A percentile compares a stretch with the other conserved stretches of the same genome.
phyloP scores from a whole-genome alignment of 2,888 invertebrate genomes.

The Agonopterix heracliana region DNA sequence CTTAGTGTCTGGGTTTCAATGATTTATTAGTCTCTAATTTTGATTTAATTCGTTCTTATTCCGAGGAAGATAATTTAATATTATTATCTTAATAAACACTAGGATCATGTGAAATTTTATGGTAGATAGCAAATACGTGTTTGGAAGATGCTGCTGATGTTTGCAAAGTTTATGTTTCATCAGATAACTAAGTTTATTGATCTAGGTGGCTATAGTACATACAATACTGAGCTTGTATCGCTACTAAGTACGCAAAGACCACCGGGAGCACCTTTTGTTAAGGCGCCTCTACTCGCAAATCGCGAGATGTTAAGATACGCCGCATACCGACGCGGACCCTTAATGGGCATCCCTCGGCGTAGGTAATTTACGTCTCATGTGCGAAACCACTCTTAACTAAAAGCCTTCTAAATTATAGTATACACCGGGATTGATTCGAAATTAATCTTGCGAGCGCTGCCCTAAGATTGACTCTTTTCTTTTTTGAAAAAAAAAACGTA shows the following conservation, averaged over 20 bases:
- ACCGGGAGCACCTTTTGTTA: conserved; percentile 65
- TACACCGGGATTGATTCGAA: conserved; percentile 65
- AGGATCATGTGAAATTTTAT: conserved; percentile 10
- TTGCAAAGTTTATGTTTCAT: too few species aligned
- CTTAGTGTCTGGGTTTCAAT: conserved; percentile 42
- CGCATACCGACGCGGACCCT: conserved; percentile 61
- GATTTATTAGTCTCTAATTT: conserved; percentile 51
- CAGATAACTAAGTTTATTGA: neutral
- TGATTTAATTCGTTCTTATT: conserved; percentile 26
- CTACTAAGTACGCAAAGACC: conserved; percentile 48
- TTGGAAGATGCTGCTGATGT: neutral
- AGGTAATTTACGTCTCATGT: conserved; percentile 72
- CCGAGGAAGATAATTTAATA: conserved; percentile 5
- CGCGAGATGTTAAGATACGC: conserved; percentile 67
- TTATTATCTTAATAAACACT: conserved; percentile 8
- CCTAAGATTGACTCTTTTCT: conserved; percentile 40
- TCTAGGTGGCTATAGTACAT: conserved; percentile 14
- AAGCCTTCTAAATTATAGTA: conserved; percentile 69
- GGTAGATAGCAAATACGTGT: neutral
- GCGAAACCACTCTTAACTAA: conserved; percentile 72
- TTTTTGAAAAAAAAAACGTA: conserved; percentile 26
- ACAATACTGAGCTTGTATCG: conserved; percentile 24
- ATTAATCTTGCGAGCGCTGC: conserved; percentile 57
- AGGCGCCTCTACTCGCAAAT: conserved; percentile 62
- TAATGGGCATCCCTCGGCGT: conserved; percentile 64